phyloP scores from a whole-genome alignment of 2,113 vertebrate species.

The Pterocles orientalis region DNA sequence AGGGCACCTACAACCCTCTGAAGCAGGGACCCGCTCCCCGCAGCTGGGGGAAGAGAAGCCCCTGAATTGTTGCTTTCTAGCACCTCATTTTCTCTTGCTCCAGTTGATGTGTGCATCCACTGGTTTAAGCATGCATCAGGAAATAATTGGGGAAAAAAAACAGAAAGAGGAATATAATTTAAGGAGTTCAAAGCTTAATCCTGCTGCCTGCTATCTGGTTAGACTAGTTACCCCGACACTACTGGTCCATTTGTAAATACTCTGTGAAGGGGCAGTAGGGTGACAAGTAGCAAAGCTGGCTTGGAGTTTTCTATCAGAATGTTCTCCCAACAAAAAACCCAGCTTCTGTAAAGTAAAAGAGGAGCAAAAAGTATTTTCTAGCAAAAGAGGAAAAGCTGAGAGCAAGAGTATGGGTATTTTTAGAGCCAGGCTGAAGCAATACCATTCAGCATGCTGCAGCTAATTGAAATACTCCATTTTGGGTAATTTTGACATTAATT shows the following conservation, averaged over 20 bases:
- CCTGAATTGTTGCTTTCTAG: neutral
- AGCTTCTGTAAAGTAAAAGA: neutral
- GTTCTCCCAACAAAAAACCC: neutral
- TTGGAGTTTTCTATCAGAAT: neutral
- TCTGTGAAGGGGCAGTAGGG: neutral
- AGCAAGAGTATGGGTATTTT: neutral
- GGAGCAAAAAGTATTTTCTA: neutral
- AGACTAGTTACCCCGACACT: neutral
- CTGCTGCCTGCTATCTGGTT: neutral
- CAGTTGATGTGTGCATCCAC: neutral
- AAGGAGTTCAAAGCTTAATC: neutral
- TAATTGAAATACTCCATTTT: slow-evolving; percentile 32
- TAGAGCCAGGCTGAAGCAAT: neutral
- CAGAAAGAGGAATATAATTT: neutral
- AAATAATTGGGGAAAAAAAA: accelerated
- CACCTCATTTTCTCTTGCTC: neutral
- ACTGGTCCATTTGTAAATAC: neutral
- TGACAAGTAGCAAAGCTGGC: neutral
- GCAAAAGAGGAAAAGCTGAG: neutral
- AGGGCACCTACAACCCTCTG: neutral
- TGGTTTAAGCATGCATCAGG: neutral
- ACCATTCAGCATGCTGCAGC: neutral
- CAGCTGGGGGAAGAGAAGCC: neutral
- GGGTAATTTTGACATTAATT: slow-evolving; percentile 12
- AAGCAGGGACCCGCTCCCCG: neutral